phyloP scores from a whole-genome alignment of 1,140 invertebrate species.

The Panulirus ornatus region DNA sequence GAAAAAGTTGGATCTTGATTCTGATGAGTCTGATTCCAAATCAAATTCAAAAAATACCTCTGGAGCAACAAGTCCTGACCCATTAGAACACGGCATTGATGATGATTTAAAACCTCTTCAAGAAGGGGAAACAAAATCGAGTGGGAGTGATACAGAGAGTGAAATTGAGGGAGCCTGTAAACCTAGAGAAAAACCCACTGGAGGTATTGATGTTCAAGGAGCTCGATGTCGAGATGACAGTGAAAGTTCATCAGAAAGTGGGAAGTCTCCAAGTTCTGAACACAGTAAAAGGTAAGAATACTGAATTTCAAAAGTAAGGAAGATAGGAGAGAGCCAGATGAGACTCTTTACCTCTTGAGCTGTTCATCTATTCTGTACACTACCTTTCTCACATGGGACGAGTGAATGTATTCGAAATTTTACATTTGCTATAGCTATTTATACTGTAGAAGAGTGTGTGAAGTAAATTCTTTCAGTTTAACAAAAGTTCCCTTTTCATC shows the following conservation, averaged over 20 bases:
- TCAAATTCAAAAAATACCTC: constrained; percentile 41
- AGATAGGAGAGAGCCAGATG: too few species aligned
- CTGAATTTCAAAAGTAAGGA: neutral
- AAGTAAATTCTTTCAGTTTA: too few species aligned
- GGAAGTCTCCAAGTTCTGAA: constrained; percentile 45
- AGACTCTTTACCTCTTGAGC: too few species aligned
- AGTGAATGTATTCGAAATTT: too few species aligned
- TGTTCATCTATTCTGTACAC: too few species aligned
- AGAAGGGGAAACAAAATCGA: constrained; percentile 36
- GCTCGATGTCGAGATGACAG: constrained; percentile 32
- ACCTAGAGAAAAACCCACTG: constrained; percentile 14
- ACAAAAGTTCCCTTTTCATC: too few species aligned
- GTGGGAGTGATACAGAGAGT: constrained; percentile 51
- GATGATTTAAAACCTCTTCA: constrained; percentile 53
- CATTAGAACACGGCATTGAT: constrained; percentile 61
- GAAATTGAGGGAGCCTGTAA: constrained; percentile 42
- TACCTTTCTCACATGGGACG: too few species aligned
- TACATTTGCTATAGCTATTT: too few species aligned
- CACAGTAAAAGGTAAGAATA: constrained; percentile 51
- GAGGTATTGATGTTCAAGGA: constrained; percentile 52
- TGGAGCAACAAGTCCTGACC: constrained; percentile 46
- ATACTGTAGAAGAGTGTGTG: too few species aligned
- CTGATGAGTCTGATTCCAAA: constrained; percentile 40
- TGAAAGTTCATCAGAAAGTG: constrained; percentile 54
- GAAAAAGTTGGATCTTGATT: constrained; percentile 52